phyloP scores from a whole-genome alignment of 2,113 vertebrate genomes.

The Puntigrus tetrazona region DNA sequence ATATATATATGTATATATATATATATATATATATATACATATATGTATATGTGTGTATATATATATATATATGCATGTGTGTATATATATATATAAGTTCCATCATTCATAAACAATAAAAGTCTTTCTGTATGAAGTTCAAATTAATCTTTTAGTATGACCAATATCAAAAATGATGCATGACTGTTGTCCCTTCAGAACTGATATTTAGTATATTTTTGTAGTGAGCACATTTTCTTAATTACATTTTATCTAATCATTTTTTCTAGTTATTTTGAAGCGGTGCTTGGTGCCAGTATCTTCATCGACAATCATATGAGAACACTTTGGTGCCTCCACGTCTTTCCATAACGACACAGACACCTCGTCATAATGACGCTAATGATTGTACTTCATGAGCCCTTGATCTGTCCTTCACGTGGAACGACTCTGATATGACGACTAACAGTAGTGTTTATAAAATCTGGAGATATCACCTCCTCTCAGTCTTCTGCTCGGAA shows the following conservation, averaged over 20 bases:
- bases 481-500: not conserved
- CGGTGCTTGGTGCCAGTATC: not conserved
- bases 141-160: too few relatives aligned
- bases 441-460: not conserved
- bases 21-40: too few relatives aligned
- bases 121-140: too few relatives aligned
- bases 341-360: not conserved
- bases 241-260: not conserved
- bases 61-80: too few relatives aligned
- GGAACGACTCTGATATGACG: not conserved
- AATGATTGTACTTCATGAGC: not conserved
- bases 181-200: not conserved
- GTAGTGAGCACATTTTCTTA: not conserved
- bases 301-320: not conserved
- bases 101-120: too few relatives aligned
- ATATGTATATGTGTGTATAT: too few relatives aligned
- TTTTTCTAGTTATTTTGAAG: not conserved
- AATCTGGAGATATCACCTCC: not conserved
- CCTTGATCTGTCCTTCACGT: slow-evolving; percentile 4
- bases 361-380: not conserved
- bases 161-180: not conserved
- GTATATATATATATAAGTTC: too few relatives aligned
- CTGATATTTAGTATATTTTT: not conserved
- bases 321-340: not conserved
- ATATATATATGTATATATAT: too few relatives aligned